Conservation (phyloP, 2,113 vertebrate genomes). For the Heteronetta atricapilla region DNA sequence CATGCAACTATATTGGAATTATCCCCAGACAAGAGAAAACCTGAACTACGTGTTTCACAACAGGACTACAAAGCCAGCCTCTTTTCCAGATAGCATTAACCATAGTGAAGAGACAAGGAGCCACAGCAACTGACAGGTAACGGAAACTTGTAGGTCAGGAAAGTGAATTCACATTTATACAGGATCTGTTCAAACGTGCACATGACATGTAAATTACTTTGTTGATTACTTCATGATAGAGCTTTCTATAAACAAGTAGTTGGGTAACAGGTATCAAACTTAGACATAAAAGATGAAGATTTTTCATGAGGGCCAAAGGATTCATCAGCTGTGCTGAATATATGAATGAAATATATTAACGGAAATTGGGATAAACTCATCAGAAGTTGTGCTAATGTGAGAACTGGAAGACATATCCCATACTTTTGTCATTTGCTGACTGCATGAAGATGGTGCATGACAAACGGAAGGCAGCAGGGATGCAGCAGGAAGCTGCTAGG, state of each 20-base stretch:
- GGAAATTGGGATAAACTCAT: not conserved
- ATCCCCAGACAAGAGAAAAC: slow-evolving; percentile 29
- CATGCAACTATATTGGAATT: slow-evolving; percentile 5
- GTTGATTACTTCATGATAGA: not conserved
- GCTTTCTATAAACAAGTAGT: not conserved
- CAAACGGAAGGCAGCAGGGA: not conserved
- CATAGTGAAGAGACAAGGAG: not conserved
- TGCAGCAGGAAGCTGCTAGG: not conserved
- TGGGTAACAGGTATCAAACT: not conserved
- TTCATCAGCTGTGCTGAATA: not conserved
- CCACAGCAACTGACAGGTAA: not conserved
- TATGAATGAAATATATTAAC: not conserved
- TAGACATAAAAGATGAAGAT: not conserved
- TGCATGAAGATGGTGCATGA: not conserved
- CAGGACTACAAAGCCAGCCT: not conserved
- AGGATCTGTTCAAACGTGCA: not conserved
- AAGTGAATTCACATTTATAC: not conserved
- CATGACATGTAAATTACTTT: not conserved
- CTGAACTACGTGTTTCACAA: slow-evolving; percentile 12
- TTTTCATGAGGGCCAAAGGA: not conserved
- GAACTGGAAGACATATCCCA: not conserved
- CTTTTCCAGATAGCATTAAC: slow-evolving; percentile 11
- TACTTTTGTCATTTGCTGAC: not conserved
- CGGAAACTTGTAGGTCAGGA: not conserved
- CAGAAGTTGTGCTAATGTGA: not conserved